Base-by-base conservation (phyloP, 2,797 vertebrate genomes). In the Poeciliopsis infans region DNA sequence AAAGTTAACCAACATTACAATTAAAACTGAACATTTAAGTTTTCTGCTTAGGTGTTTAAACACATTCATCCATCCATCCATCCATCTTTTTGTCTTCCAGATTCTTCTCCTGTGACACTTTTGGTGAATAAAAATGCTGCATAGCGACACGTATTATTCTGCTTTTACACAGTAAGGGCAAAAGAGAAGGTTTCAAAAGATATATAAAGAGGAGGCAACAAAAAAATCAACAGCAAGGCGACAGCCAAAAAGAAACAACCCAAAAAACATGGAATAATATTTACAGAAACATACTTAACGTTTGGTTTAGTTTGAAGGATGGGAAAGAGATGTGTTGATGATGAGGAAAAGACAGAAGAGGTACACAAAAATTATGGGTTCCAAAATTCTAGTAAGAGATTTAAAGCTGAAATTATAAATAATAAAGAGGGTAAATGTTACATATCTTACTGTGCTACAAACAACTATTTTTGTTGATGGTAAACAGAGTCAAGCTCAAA, bases 71-170 rank as follows among this genome's bases (percentile, higher is more conserved):
- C 31, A 31, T 31, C 31, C 31, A 31, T 31, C 31, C 31, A 31
- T 31, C 31, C 31, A 31, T 31, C 85, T 93, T 87, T 91, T 88
- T 93, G 90, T 91, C 91, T 90, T 91, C 90, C 88, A 87, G 43
- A 85, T 81, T 82, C 75, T 82, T 82, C 78, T 61, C 82, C 87
- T 70, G 57, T 81, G 43, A 80, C 39, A 57, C 83, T 80, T 53
- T 64, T 71, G 31, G 82, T 75, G 75, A 80, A 86, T 82, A 79
- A 79, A 76, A 16, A 47, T 66, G 6, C 74, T 85, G 76, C 45
- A 75, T n/a, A 43, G 64, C 53, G 66, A 68, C 61, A 73, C 75
- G 49, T 23, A 39, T 39, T 41, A 11, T 20, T 68, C 20, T 18
- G 28, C 31, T 68, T 66, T 39, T 25, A 25, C 31, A 33, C 7